These are phyloP conservation scores for Drosophila diplacantha DNA, from an alignment of 2,888 invertebrate species.

Conservation along the genomic window DNA sequence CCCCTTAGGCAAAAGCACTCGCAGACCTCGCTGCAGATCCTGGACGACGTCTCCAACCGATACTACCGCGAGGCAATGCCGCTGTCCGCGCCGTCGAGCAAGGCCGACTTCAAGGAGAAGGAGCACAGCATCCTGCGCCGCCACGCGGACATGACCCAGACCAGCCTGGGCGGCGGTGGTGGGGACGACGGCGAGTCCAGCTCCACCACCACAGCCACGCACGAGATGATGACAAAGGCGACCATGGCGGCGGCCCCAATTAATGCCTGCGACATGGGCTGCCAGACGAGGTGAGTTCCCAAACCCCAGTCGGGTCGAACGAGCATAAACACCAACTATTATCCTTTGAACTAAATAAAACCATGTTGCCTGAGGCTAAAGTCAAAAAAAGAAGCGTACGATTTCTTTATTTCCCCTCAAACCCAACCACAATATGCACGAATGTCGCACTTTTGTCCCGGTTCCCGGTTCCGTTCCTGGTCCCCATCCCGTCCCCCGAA, in stretches of 20 bases:
- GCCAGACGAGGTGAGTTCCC: constrained; percentile 88
- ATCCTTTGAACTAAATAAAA: constrained; percentile 10
- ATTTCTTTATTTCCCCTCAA: not conserved
- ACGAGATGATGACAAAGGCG: constrained; percentile 62
- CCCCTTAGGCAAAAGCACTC: constrained; percentile 75
- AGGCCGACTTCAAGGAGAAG: constrained; percentile 75
- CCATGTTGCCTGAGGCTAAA: not conserved
- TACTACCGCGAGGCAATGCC: constrained; percentile 77
- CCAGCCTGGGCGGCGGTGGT: constrained; percentile 69
- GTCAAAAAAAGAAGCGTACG: not conserved
- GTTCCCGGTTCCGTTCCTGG: not conserved
- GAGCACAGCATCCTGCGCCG: constrained; percentile 76
- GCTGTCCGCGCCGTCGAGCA: constrained; percentile 71
- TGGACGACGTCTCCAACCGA: constrained; percentile 77
- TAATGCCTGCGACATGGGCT: constrained; percentile 86
- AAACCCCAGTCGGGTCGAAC: not conserved
- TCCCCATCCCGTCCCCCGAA: constrained; percentile 7
- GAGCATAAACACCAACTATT: not conserved
- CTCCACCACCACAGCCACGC: constrained; percentile 62
- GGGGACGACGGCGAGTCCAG: constrained; percentile 62
- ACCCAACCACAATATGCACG: constrained; percentile 3
- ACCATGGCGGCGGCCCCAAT: constrained; percentile 52
- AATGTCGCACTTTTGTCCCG: not conserved
- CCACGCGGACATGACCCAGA: constrained; percentile 76
- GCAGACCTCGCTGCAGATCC: constrained; percentile 76